Evolutionary conservation across 2,113 vertebrate species (phyloP).

Genomic region (Mustela nigripes): DNA sequence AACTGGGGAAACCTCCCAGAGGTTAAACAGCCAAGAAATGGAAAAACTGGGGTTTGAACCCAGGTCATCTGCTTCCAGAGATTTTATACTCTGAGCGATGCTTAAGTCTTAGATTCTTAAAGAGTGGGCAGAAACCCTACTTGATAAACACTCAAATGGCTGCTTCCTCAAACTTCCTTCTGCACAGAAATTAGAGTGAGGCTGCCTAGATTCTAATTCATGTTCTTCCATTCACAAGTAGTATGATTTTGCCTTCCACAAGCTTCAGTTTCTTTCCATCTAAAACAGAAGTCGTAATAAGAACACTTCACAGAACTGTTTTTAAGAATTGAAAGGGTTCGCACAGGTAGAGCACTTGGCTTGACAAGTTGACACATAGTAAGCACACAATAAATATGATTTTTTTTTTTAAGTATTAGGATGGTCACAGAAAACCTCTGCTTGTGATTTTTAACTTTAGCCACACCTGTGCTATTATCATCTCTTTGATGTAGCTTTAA

Average conservation of each 20-base stretch:
- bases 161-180: neutral
- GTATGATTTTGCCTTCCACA: neutral
- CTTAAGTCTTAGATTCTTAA: neutral
- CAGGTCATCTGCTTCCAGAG: neutral
- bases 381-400: neutral
- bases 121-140: neutral
- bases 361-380: neutral
- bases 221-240: neutral
- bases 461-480: neutral
- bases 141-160: neutral
- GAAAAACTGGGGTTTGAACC: neutral
- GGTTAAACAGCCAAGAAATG: neutral
- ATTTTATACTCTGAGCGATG: neutral
- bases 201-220: neutral
- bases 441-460: constrained; percentile 33
- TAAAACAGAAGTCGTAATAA: neutral
- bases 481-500: neutral
- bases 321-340: neutral
- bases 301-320: neutral
- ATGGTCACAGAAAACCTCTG: neutral
- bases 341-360: neutral
- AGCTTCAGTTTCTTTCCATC: neutral
- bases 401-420: neutral
- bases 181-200: neutral
- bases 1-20: neutral